Conservation (phyloP, 2,113 vertebrate species). For the Etia nguti region DNA sequence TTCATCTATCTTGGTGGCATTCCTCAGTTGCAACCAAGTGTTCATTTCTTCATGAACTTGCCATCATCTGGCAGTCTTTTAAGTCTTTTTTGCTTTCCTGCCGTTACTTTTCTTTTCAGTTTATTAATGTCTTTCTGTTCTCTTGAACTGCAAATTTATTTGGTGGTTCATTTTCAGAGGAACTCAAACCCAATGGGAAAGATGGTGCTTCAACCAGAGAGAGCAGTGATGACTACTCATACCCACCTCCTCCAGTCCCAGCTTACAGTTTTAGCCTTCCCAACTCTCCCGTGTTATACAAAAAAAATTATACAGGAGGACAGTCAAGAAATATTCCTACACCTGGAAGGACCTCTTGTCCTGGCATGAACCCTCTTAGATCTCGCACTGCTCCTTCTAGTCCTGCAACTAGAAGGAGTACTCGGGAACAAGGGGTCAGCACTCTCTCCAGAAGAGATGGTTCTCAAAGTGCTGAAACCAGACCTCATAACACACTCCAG, state of each 20-base stretch:
- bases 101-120: neutral
- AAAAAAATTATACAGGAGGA: neutral
- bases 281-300: conserved; percentile 28
- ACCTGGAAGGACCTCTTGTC: neutral
- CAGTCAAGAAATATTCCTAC: conserved; percentile 15
- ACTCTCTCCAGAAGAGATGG: neutral
- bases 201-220: neutral
- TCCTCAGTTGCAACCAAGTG: neutral
- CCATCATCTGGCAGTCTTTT: neutral
- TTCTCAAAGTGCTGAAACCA: neutral
- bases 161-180: conserved; percentile 11
- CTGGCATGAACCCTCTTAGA: neutral
- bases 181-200: neutral
- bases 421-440: neutral
- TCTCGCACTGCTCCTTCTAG: conserved; percentile 37
- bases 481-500: neutral
- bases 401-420: neutral
- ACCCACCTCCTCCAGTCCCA: conserved; percentile 39
- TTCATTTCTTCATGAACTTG: neutral
- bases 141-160: neutral
- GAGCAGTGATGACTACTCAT: conserved; percentile 36
- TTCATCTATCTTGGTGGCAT: neutral
- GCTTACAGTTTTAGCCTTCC: conserved; percentile 46
- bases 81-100: neutral
- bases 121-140: neutral